These are phyloP conservation scores for Lycaon pictus DNA, from an alignment of 2,113 vertebrate genomes.

Conservation along the genomic window DNA sequence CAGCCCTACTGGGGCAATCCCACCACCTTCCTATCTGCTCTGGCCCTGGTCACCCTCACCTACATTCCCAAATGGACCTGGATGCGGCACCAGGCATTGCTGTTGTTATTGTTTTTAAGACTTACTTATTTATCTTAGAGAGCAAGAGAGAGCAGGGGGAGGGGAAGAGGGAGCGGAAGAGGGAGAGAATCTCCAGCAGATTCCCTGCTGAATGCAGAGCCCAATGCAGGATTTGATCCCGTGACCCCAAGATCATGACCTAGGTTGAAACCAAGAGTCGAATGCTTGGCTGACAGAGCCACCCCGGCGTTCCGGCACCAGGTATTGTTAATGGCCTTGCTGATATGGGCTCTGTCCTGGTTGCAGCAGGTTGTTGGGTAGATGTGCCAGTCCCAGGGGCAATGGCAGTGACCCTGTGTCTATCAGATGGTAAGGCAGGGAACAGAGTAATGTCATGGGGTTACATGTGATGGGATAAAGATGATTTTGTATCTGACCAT, in stretches of 20 bases:
- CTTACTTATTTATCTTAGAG: not conserved
- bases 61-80: rapidly evolving
- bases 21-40: not conserved
- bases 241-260: not conserved
- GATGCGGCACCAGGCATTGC: not conserved
- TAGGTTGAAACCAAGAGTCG: not conserved
- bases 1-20: not conserved
- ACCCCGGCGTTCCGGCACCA: not conserved
- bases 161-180: not conserved
- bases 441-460: too few relatives aligned
- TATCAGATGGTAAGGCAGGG: not conserved
- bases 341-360: not conserved
- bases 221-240: not conserved
- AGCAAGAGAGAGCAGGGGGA: not conserved
- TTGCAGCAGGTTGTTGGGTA: too few relatives aligned
- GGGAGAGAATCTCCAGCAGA: not conserved
- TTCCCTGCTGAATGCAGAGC: not conserved
- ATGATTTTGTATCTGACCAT: not conserved
- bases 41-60: not conserved
- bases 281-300: not conserved
- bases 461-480: not conserved
- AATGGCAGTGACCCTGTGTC: not conserved
- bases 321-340: not conserved
- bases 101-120: not conserved
- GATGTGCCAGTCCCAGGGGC: not conserved